Evolutionary conservation across 2,888 invertebrate genomes (phyloP), one percentile per base, ranked within the genome.

Genomic region (Ceramica pisi): DNA sequence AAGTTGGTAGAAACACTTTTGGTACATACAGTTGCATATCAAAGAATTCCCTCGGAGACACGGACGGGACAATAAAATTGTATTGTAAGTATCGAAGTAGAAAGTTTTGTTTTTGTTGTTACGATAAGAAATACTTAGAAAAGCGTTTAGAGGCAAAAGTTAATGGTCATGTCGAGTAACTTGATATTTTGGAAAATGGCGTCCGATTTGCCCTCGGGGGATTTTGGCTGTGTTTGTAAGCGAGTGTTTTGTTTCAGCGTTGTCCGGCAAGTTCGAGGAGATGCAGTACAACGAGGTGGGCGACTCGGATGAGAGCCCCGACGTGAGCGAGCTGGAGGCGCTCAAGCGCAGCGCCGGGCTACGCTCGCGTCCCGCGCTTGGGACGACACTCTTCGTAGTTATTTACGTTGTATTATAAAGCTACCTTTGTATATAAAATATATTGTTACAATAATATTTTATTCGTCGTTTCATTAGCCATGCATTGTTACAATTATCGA

Each of bases 21-120:
- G 97, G 97, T 71, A 96, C 97, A 72, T 97, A 97, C 92, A 97
- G 97, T 91, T 98, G 97, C 94, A 97, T 97, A 90, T 97, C 97
- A 77, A 97, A 97, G 92, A 98, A 98, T 92, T 97, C 97, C 14
- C 95, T 97, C 16, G 97, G 97, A 51, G 97, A 97, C 88, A 97
- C 97, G 16, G 97, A 97, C 89, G 97, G 97, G 74, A 97, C 97
- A 85, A 97, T 98, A 86, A 97, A 97, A 93, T 94, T 98, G 81
- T 97, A 97, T 90, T 96, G 97, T 97, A 94, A 97, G 97, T 97
- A 88, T 80, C 59, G 26, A 35, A 80, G 67, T 76, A 74, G 31
- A 1, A 56, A 75, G 64, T 80, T 83, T 73, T 71, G 67, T 75
- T 67, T 75, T 71, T 76, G 72, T 76, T 76, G 72, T 64, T 66